Conservation (phyloP, 2,888 invertebrate genomes). For the Chrysopilus asiliformis region DNA sequence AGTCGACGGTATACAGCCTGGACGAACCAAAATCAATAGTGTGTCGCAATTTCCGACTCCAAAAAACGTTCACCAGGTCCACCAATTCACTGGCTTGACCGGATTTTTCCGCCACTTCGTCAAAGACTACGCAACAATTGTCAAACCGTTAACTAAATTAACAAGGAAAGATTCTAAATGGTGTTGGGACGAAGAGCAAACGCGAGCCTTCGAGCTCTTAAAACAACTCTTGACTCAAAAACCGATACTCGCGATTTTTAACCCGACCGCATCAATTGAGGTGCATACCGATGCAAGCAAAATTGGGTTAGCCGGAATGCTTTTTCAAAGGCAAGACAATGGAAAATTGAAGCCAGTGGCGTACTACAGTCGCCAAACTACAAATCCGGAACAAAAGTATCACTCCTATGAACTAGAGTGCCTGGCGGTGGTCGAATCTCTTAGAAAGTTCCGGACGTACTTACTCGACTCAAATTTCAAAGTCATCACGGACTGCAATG, state of each 20-base stretch:
- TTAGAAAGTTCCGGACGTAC: too few relatives aligned
- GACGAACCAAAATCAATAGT: conserved; percentile 17
- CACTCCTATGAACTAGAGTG: conserved; percentile 16
- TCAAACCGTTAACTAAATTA: conserved; percentile 15
- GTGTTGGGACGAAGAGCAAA: conserved; percentile 16
- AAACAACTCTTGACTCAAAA: too few relatives aligned
- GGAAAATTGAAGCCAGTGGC: conserved; percentile 15
- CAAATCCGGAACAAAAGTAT: conserved; percentile 19
- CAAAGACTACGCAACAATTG: conserved; percentile 14
- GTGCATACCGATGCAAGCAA: too few relatives aligned
- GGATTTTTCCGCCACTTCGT: conserved; percentile 21
- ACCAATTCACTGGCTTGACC: conserved; percentile 21
- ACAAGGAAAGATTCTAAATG: conserved; percentile 6
- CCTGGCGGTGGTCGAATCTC: conserved; percentile 6
- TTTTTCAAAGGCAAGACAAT: conserved; percentile 15
- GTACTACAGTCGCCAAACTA: conserved; percentile 20
- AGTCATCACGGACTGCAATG: too few relatives aligned
- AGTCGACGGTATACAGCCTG: conserved; percentile 17
- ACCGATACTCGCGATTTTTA: too few relatives aligned
- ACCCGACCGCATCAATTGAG: too few relatives aligned
- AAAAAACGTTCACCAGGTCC: conserved; percentile 16
- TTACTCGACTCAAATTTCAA: too few relatives aligned
- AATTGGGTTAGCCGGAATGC: conserved; percentile 16
- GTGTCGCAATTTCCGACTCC: conserved; percentile 15
- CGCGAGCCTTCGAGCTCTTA: conserved; percentile 13